Base-by-base conservation (phyloP, 2,113 vertebrate species). In the Epinephelus moara region DNA sequence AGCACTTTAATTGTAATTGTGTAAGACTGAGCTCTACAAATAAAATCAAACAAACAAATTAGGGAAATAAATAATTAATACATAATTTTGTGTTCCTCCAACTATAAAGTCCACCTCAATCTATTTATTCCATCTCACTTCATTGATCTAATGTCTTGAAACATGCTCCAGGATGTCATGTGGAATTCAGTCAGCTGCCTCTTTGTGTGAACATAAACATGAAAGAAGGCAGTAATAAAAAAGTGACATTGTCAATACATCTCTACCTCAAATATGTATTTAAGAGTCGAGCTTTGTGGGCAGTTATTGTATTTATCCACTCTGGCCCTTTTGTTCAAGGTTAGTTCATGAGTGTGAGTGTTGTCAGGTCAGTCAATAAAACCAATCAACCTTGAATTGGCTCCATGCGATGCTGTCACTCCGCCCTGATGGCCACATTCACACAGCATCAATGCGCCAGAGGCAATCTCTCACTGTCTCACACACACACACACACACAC, bases 321-420 rank as follows among this genome's bases (percentile, higher is more conserved):
- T 30, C 10, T 57, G 37, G 8, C 13, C 50, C 27, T 52, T 61
- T 70, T 59, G 74, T 80, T 85, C 64, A 77, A 85, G 77, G 89
- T 81, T 71, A 78, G 55, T 33, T 80, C 53, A 37, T 66, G 74
- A 74, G 70, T 5, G 21, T 70, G 45, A 14, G 37, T 70, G 70
- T 45, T 70, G 70, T 42, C 27, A 37, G 86, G 89, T 83, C 89
- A 87, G 77, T 92, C 89, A 72, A 89, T 85, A 86, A 80, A 88
- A 66, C 49, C 64, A 75, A 80, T 89, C 70, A 71, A 52, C 70
- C 37, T 70, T 78, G 68, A 84, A 73, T 50, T 23, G 70, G 62
- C 42, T 62, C 67, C 53, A 47, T 18, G 63, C 66, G 80, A 78
- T 1, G 47, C 63, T 62, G 49, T 10, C 18, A 57, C 59, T 85